Evolutionary conservation across 1,140 invertebrate species (phyloP).

Genomic region (Bombus waltoni): DNA sequence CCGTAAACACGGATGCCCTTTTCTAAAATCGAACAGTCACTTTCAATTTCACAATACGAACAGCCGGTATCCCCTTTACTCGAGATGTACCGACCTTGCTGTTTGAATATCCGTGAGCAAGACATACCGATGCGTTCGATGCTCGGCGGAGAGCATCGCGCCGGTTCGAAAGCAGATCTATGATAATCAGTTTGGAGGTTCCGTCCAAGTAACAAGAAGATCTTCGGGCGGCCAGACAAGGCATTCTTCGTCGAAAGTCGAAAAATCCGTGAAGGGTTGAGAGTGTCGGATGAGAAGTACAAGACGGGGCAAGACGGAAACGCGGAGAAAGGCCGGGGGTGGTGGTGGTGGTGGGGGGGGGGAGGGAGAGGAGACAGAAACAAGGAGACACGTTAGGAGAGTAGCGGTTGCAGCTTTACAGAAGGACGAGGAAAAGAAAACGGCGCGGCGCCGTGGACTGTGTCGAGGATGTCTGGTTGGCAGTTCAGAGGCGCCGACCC

Average conservation of each 20-base stretch:
- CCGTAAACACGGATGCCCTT: background rate
- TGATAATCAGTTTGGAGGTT: background rate
- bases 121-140: background rate
- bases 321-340: background rate
- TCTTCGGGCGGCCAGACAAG: background rate
- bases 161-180: too few species aligned
- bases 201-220: background rate
- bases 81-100: background rate
- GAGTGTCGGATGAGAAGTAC: constrained; percentile 21
- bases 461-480: constrained; percentile 81
- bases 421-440: constrained; percentile 67
- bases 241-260: constrained; percentile 26
- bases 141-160: background rate
- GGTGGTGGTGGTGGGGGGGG: too few species aligned
- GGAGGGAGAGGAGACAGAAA: background rate
- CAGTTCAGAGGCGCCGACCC: constrained; percentile 82
- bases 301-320: constrained; percentile 14
- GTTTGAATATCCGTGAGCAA: background rate
- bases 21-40: background rate
- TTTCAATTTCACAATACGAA: background rate
- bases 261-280: constrained; percentile 24
- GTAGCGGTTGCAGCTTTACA: constrained; percentile 57
- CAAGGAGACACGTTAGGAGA: constrained; percentile 57
- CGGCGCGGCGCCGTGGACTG: constrained; percentile 79
- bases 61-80: background rate